Evolutionary conservation across 2,888 invertebrate species (phyloP), one percentile per base, ranked within the genome.

Genomic region (Coleophora flavipennella): DNA sequence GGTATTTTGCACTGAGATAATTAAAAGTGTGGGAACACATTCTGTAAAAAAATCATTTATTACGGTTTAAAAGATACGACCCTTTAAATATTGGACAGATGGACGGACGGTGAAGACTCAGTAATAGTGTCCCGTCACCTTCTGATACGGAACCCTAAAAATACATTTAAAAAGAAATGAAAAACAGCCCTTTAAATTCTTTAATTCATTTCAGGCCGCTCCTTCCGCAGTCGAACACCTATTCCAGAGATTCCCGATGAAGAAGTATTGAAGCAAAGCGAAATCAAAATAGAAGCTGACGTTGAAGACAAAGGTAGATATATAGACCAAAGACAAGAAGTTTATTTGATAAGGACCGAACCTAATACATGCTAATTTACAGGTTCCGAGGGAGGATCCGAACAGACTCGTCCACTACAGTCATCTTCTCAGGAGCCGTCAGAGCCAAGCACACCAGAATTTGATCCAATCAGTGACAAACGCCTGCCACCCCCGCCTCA

Each of bases 241-340:
- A 89, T 89, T 12, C 86, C 84, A 12, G 89, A 89, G 57, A 84
- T 75, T 20, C 76, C 86, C 1, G 79, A 81, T 29, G 88, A 87
- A 40, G 86, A 86, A 47, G 65, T 53, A 20, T 45, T 67, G 13
- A 58, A 74, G 64, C 55, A 71, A 11, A 69, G 70, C 36, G 75
- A 81, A 59, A 66, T 78, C 31, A 63, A 70, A 69, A 73, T 79
- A 2, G 74, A 74, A 60, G 83, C 73, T 8, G 77, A 85, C 31
- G 70, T 84, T 33, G 84, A 85, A 64, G 71, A 70, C 25, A 72
- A 67, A 71, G 75, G 75, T 74, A 38, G 10, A 3, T 4, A 6
- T 20, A 20, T 20, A 20, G 20, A n/a, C n/a, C 6, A 6, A 20
- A 20, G 6, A 6, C 6, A 4, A 20, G 6, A 20, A 3, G 20